These are phyloP conservation scores for Halcyon smyrnensis DNA, from an alignment of 2,797 vertebrate genomes.

Conservation along the genomic window DNA sequence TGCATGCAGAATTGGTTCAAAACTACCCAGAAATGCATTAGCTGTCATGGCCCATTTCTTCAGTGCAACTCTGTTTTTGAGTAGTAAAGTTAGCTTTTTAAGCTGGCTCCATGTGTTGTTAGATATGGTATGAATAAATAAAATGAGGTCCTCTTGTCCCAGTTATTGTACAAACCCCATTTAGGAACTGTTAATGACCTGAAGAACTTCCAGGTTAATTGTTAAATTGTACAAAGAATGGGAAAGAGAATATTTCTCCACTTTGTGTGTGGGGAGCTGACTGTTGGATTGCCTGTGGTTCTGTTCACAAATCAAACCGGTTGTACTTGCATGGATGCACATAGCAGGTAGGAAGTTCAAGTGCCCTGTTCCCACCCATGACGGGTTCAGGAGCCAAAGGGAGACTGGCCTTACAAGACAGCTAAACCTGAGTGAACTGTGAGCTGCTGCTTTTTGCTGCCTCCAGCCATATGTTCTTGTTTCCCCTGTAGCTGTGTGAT, in stretches of 20 bases:
- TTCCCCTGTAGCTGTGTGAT: not conserved
- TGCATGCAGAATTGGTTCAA: slow-evolving; percentile 28
- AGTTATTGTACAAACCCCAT: not conserved
- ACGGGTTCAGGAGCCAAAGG: not conserved
- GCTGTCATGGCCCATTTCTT: slow-evolving; percentile 30
- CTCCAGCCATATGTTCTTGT: not conserved
- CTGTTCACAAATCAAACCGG: not conserved
- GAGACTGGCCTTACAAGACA: accelerated
- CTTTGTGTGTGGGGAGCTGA: not conserved
- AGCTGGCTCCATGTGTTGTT: not conserved
- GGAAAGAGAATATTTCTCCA: not conserved
- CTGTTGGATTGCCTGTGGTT: not conserved
- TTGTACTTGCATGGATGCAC: not conserved
- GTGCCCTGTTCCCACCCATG: not conserved
- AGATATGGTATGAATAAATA: not conserved
- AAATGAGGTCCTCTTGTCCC: not conserved
- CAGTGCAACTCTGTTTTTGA: not conserved
- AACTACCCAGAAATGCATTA: slow-evolving; percentile 20
- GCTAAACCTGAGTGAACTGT: not conserved
- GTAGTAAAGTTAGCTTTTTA: not conserved
- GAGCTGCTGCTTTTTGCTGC: not conserved
- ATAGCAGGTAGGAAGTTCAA: not conserved
- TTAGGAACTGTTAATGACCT: not conserved
- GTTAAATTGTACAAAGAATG: not conserved
- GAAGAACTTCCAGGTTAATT: not conserved